Conservation (phyloP, 1,140 invertebrate genomes). For the Bursaphelenchus mucronatus region DNA sequence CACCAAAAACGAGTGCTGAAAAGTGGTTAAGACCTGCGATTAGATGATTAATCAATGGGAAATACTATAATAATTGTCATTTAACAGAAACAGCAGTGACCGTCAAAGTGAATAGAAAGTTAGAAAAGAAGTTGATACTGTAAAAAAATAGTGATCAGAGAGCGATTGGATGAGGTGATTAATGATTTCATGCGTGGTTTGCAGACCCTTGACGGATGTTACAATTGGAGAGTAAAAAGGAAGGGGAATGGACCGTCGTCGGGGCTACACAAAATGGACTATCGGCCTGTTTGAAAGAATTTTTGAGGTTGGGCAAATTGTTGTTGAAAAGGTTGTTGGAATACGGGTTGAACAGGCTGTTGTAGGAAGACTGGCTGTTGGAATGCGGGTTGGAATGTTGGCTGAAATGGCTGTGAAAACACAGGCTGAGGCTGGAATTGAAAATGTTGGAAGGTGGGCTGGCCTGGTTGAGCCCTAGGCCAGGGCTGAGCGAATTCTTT, state of each 20-base stretch:
- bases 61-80: constrained; percentile 8
- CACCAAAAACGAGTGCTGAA: too few relatives aligned
- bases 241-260: too few relatives aligned
- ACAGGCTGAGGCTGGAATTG: too few relatives aligned
- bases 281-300: background rate
- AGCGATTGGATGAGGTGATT: too few relatives aligned
- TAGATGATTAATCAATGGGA: constrained; percentile 7
- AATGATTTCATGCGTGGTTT: too few relatives aligned
- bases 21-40: background rate
- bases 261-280: background rate
- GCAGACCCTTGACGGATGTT: too few relatives aligned
- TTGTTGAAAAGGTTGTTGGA: constrained; percentile 1
- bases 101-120: background rate
- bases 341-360: background rate
- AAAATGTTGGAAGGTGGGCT: too few relatives aligned
- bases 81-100: background rate
- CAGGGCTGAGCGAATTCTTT: too few relatives aligned
- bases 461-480: too few relatives aligned
- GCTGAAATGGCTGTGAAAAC: background rate
- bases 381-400: background rate
- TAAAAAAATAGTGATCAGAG: too few relatives aligned
- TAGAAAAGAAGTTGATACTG: constrained; percentile 4
- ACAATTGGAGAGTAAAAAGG: too few relatives aligned
- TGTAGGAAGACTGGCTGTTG: background rate
- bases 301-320: background rate